Percentiles rank a stretch among this genome's conserved stretches.
phyloP scores from a whole-genome alignment of 2,888 invertebrate species.

The Rhingia rostrata region DNA sequence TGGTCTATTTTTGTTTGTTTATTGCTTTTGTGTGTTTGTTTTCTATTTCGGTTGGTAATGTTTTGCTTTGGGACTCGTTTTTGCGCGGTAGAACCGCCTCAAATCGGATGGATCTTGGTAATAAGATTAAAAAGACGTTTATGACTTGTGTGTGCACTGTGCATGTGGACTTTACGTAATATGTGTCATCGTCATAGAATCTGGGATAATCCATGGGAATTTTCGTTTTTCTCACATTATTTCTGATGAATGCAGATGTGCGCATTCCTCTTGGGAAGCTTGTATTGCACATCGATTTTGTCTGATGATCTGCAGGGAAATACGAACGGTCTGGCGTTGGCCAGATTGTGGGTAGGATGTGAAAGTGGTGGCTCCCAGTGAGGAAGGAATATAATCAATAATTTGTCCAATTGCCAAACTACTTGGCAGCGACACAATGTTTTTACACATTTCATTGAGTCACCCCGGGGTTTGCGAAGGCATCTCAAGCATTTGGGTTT shows the following conservation, averaged over 20 bases:
- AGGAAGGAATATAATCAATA: slow-evolving; percentile 56
- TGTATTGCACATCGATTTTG: slow-evolving; percentile 18
- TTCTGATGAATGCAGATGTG: slow-evolving; percentile 41
- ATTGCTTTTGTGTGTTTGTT: slow-evolving; percentile 14
- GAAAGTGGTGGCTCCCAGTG: slow-evolving; percentile 28
- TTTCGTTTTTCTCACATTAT: background rate
- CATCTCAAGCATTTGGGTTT: slow-evolving; percentile 26
- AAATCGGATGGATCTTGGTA: slow-evolving; percentile 10
- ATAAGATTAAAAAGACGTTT: slow-evolving; percentile 26
- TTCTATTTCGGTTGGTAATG: slow-evolving; percentile 24
- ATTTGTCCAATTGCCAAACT: slow-evolving; percentile 59
- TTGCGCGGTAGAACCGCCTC: slow-evolving; percentile 11
- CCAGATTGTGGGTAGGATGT: slow-evolving; percentile 2
- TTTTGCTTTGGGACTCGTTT: slow-evolving; percentile 28
- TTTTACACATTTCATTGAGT: slow-evolving; percentile 53
- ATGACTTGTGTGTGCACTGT: slow-evolving; percentile 10
- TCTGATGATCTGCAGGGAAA: background rate
- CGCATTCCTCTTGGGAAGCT: slow-evolving; percentile 50
- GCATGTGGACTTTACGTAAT: slow-evolving; percentile 57
- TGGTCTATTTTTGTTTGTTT: slow-evolving; percentile 29
- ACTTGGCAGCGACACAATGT: slow-evolving; percentile 52
- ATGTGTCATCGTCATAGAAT: slow-evolving; percentile 20
- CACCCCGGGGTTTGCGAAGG: slow-evolving; percentile 30
- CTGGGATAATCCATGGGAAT: background rate
- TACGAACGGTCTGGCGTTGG: slow-evolving; percentile 5